Conservation (phyloP, 53 echinoderm and acorn worm genomes). For the Stichopus horrens region DNA sequence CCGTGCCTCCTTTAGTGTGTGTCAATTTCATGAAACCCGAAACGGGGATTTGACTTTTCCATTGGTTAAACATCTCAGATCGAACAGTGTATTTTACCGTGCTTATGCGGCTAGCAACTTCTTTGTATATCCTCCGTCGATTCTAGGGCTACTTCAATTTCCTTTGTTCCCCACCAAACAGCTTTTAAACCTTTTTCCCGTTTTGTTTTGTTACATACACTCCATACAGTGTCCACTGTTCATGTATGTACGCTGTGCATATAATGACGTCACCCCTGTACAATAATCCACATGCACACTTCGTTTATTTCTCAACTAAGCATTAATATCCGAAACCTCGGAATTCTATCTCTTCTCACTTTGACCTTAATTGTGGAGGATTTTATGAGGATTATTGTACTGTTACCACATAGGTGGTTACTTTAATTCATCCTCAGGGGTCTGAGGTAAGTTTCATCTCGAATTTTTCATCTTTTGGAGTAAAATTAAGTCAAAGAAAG, state of each 20-base stretch:
- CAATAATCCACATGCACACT: constrained; percentile 54
- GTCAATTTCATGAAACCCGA: constrained; percentile 2
- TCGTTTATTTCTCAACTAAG: constrained; percentile 56
- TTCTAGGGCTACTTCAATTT: constrained; percentile 42
- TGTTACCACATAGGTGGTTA: constrained; percentile 28
- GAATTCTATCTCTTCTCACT: constrained; percentile 38
- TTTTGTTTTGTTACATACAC: constrained; percentile 53
- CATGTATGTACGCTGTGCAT: constrained; percentile 47
- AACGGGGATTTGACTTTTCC: constrained; percentile 7
- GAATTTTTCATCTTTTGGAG: constrained; percentile 36
- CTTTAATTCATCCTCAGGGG: constrained; percentile 30
- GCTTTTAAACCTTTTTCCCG: constrained; percentile 46
- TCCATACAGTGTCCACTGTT: constrained; percentile 42
- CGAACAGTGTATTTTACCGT: constrained; percentile 20
- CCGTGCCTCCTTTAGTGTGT: background rate
- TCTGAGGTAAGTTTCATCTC: constrained; percentile 48
- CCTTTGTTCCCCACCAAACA: constrained; percentile 44
- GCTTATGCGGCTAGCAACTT: constrained; percentile 13
- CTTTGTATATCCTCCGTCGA: constrained; percentile 25
- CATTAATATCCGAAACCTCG: constrained; percentile 53
- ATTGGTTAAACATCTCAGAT: background rate
- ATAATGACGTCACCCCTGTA: constrained; percentile 45
- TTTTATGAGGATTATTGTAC: constrained; percentile 49
- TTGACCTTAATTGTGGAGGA: constrained; percentile 25
- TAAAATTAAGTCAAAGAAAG: constrained; percentile 49